Evolutionary conservation across 1,140 invertebrate species (phyloP).

Genomic region (Doryteuthis pealeii): DNA sequence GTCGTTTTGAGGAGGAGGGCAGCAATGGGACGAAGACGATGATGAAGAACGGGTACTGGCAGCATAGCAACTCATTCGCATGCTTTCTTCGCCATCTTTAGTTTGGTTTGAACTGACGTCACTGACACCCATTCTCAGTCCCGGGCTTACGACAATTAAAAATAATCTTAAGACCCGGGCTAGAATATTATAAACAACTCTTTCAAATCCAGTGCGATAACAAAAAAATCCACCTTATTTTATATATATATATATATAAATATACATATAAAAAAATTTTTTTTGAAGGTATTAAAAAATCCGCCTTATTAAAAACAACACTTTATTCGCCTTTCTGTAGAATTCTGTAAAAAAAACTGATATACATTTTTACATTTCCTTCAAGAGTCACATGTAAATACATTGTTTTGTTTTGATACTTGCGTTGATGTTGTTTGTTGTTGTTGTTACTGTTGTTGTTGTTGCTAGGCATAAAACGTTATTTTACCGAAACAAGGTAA

Average conservation of each 20-base stretch:
- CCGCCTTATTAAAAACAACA: neutral
- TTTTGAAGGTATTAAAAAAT: neutral
- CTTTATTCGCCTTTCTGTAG: no score
- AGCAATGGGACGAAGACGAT: neutral
- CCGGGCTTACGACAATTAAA: neutral
- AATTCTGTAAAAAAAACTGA: no score
- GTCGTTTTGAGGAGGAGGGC: neutral
- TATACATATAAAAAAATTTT: neutral
- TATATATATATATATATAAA: neutral
- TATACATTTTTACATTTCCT: no score
- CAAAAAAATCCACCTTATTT: neutral
- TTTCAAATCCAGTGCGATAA: neutral
- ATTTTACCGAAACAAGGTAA: no score
- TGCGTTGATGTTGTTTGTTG: no score
- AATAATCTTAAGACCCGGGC: neutral
- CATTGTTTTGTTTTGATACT: no score
- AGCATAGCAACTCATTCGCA: slow-evolving; percentile 9
- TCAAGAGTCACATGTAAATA: no score
- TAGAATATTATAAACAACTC: neutral
- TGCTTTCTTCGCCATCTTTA: neutral
- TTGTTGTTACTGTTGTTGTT: no score
- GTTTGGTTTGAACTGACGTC: slow-evolving; percentile 4
- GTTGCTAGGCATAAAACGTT: no score
- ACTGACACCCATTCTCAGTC: neutral
- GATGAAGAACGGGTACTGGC: neutral